Percentiles rank a stretch among this genome's conserved stretches.
These are phyloP conservation scores for Syrrhaptes paradoxus DNA, from an alignment of 2,113 vertebrate genomes.

Conservation along the genomic window DNA sequence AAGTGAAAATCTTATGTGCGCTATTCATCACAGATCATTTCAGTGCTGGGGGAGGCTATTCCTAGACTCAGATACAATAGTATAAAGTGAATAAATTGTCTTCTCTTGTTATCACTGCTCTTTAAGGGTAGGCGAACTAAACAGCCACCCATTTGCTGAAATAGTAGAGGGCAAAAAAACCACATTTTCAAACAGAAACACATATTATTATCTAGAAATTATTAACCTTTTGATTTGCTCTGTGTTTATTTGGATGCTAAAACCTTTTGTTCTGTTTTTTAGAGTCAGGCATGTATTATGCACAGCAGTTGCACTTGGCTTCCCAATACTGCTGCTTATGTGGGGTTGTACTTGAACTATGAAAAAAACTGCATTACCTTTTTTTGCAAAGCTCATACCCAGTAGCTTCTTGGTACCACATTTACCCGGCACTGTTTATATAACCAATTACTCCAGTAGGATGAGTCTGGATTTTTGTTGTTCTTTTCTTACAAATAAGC, in stretches of 20 bases:
- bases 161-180: not conserved
- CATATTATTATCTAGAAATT: not conserved
- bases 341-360: not conserved
- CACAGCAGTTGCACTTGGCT: not conserved
- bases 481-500: not conserved
- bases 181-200: not conserved
- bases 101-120: not conserved
- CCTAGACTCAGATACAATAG: not conserved
- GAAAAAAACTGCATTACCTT: not conserved
- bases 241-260: not conserved
- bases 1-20: not conserved
- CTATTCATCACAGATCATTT: not conserved
- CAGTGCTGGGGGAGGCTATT: not conserved
- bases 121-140: not conserved
- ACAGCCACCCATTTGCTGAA: not conserved
- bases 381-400: not conserved
- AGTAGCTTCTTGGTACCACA: not conserved
- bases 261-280: not conserved
- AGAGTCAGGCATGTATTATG: not conserved
- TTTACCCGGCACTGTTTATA: not conserved
- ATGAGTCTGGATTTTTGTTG: not conserved
- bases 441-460: not conserved
- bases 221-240: not conserved
- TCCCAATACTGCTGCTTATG: not conserved
- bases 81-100: not conserved